These are phyloP conservation scores for Drosophila prostipennis DNA, from an alignment of 2,888 invertebrate species.

Conservation along the genomic window DNA sequence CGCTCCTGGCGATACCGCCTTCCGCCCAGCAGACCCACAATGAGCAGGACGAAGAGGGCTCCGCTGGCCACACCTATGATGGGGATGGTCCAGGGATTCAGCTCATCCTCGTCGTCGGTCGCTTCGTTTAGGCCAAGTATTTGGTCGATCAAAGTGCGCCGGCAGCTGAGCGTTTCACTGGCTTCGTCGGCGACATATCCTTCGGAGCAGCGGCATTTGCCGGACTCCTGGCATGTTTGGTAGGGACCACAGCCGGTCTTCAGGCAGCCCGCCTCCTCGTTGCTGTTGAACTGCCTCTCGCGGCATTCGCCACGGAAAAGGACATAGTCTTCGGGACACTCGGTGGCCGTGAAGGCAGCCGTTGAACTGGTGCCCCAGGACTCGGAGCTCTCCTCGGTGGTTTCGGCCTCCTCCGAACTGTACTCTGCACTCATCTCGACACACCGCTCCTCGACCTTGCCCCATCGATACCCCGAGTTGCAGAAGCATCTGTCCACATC, in stretches of 20 bases:
- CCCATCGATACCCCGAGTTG: conserved; percentile 54
- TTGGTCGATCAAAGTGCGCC: conserved; percentile 49
- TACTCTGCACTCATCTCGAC: conserved; percentile 5
- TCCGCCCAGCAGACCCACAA: conserved; percentile 47
- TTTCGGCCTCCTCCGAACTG: conserved; percentile 6
- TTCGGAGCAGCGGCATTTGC: conserved; percentile 50
- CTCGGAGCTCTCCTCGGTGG: conserved; percentile 10
- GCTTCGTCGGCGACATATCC: conserved; percentile 51
- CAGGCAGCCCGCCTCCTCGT: conserved; percentile 57
- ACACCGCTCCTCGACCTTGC: conserved; percentile 45
- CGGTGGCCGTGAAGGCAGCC: conserved; percentile 12
- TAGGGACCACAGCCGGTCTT: conserved; percentile 52
- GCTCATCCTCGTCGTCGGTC: conserved; percentile 55
- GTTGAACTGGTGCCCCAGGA: conserved; percentile 2
- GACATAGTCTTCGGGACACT: conserved; percentile 61
- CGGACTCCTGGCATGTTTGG: conserved; percentile 53
- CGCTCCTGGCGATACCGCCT: conserved; percentile 28
- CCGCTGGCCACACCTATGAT: conserved; percentile 62
- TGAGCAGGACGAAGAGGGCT: conserved; percentile 43
- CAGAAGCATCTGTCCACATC: conserved; percentile 63
- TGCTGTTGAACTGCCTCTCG: conserved; percentile 68
- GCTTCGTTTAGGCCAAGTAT: conserved; percentile 61
- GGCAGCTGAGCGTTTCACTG: conserved; percentile 38
- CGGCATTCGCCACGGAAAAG: conserved; percentile 69
- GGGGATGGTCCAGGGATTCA: conserved; percentile 63